A percentile compares a stretch with the other conserved stretches of the same genome.
Conservation (phyloP, 2,113 vertebrate genomes). For the zebrafish (Danio rerio) region DNA sequence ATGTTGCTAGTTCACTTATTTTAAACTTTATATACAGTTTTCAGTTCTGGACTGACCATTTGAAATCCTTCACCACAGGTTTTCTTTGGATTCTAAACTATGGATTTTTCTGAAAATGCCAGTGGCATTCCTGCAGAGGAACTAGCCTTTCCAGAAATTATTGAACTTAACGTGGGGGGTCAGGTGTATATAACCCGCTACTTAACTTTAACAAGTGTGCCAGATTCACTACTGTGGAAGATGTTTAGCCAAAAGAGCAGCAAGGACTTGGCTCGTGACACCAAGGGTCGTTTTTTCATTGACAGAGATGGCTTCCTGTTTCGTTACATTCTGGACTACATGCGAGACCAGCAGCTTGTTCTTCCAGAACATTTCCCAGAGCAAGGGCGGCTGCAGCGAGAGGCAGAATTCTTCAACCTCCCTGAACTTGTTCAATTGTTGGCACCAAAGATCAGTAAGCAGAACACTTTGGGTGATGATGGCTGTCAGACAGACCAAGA, state of each 20-base stretch:
- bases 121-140: slow-evolving; percentile 78
- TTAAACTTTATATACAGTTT: background rate
- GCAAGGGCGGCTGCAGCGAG: slow-evolving; percentile 85
- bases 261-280: slow-evolving; percentile 86
- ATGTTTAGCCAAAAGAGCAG: slow-evolving; percentile 87
- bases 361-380: slow-evolving; percentile 94
- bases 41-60: background rate
- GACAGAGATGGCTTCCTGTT: slow-evolving; percentile 94
- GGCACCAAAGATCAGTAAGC: slow-evolving; percentile 85
- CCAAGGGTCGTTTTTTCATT: slow-evolving; percentile 92
- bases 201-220: slow-evolving; percentile 87
- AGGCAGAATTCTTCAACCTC: slow-evolving; percentile 91
- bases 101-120: slow-evolving; percentile 84
- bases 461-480: slow-evolving; percentile 87
- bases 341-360: slow-evolving; percentile 91
- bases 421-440: slow-evolving; percentile 87
- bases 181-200: slow-evolving; percentile 95
- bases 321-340: slow-evolving; percentile 92
- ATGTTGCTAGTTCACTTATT: background rate
- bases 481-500: slow-evolving; percentile 87
- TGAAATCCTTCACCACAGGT: slow-evolving; percentile 1
- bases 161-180: slow-evolving; percentile 93
- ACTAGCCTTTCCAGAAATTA: slow-evolving; percentile 85
- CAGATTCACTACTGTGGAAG: slow-evolving; percentile 88
- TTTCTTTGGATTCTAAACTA: slow-evolving; percentile 52